Evolutionary conservation across 2,113 vertebrate genomes (phyloP), one percentile per base, ranked within the genome.

Genomic region (Hypocryptadius cinnamomeus): DNA sequence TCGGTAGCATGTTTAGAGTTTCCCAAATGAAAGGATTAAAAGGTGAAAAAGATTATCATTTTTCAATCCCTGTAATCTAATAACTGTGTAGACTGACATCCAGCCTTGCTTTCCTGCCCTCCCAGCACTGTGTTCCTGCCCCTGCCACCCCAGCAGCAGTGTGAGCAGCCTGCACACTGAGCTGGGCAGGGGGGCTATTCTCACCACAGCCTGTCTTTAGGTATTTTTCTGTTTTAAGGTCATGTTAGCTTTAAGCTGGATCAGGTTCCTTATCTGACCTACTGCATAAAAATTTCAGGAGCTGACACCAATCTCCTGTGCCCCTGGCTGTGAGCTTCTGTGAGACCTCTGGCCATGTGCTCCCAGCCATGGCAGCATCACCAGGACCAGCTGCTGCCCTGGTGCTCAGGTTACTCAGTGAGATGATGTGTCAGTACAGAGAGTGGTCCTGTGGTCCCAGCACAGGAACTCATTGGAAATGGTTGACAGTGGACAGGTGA

Each of bases 261-360:
- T 87, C 59, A 27, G 14, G 11, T 37, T 65, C 25, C 50, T 76
- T 61, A 37, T 44, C 54, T 59, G 79, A 95, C 25, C 63, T 61
- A 2, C 40, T 60, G 63, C 14, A 2, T 39, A 40, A 39, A 61
- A 39, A 39, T 45, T 72, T 81, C 44, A 54, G 37, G 50, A 87
- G 44, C 57, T 61, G 59, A 39, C 59, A 61, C 35, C 11, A 13
- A 13, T 5, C 25, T 76, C 22, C 2, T 0, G 22, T 73, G 31
- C 3, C 33, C 11, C n/a, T 53, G 15, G 5, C 7, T 80, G 54
- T 0, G 4, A 72, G 22, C 5, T 11, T 3, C 79, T 35, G 19
- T 2, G 12, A 47, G 39, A 30, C 21, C 7, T 1, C 50, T 0
- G 1, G 9, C 45, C 2, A 0, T 15, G 37, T 39, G n/a, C 24